Conservation (phyloP, 1,140 invertebrate genomes). For the Aphis gossypii region DNA sequence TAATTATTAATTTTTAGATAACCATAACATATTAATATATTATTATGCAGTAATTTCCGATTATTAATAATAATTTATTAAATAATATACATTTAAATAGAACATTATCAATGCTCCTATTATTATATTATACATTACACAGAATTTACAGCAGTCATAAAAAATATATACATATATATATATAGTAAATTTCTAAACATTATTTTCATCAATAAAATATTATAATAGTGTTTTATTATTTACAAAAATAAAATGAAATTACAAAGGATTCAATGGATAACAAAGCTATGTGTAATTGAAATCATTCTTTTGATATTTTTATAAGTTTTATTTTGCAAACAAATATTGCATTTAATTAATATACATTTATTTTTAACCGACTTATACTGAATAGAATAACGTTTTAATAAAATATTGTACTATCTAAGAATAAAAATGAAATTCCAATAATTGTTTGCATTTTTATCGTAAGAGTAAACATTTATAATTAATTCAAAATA, state of each 20-base stretch:
- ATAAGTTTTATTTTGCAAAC: neutral
- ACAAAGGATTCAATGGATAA: neutral
- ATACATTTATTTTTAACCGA: neutral
- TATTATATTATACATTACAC: neutral
- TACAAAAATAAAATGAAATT: neutral
- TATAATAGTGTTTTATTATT: neutral
- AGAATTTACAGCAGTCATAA: neutral
- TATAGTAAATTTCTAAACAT: neutral
- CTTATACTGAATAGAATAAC: neutral
- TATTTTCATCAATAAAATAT: neutral
- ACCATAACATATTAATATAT: neutral
- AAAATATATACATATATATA: neutral
- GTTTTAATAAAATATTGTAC: neutral
- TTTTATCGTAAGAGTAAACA: neutral
- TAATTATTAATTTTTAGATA: neutral
- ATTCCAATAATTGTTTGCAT: neutral
- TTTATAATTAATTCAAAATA: neutral
- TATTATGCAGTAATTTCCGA: neutral
- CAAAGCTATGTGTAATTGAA: neutral
- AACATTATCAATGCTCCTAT: neutral
- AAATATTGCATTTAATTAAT: neutral
- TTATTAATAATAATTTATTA: neutral
- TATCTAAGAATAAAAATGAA: neutral
- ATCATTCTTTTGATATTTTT: neutral
- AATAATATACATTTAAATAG: neutral